Conservation (phyloP, 2,888 invertebrate species). For the Hedya salicella region DNA sequence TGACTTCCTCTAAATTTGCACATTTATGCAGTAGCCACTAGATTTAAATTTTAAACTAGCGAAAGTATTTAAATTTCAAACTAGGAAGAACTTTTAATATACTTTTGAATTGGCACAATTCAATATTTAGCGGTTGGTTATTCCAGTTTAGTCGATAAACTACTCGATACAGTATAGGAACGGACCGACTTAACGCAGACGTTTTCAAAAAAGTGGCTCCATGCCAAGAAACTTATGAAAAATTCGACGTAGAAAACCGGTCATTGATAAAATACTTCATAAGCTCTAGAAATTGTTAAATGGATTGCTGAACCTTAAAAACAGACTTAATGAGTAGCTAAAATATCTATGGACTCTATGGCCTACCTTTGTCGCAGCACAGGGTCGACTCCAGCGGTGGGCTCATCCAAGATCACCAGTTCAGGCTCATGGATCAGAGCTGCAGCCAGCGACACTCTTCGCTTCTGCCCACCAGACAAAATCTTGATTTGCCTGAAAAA, state of each 20-base stretch:
- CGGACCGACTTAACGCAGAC: too few relatives aligned
- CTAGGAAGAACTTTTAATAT: constrained; percentile 1
- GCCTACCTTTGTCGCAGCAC: constrained; percentile 90
- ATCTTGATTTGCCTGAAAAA: constrained; percentile 88
- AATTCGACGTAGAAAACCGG: too few relatives aligned
- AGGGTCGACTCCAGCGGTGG: constrained; percentile 97
- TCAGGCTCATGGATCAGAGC: constrained; percentile 95
- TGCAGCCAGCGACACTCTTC: constrained; percentile 94
- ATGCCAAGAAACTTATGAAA: too few relatives aligned
- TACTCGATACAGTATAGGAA: too few relatives aligned
- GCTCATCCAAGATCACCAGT: constrained; percentile 95
- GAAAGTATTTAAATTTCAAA: constrained; percentile 19
- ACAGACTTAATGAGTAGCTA: too few relatives aligned
- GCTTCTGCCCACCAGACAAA: constrained; percentile 95
- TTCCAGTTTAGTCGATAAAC: too few relatives aligned
- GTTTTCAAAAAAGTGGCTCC: too few relatives aligned
- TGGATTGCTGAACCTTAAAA: too few relatives aligned
- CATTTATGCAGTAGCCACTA: constrained; percentile 11
- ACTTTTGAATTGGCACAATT: constrained; percentile 1
- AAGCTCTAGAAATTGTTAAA: too few relatives aligned
- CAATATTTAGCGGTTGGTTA: not conserved
- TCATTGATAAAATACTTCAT: too few relatives aligned
- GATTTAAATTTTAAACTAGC: constrained; percentile 23
- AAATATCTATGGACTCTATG: not conserved
- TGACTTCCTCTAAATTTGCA: not conserved